Evolutionary conservation across 2,888 invertebrate species (phyloP), one percentile per base, ranked within the genome.

Genomic region (Agriopis marginaria): DNA sequence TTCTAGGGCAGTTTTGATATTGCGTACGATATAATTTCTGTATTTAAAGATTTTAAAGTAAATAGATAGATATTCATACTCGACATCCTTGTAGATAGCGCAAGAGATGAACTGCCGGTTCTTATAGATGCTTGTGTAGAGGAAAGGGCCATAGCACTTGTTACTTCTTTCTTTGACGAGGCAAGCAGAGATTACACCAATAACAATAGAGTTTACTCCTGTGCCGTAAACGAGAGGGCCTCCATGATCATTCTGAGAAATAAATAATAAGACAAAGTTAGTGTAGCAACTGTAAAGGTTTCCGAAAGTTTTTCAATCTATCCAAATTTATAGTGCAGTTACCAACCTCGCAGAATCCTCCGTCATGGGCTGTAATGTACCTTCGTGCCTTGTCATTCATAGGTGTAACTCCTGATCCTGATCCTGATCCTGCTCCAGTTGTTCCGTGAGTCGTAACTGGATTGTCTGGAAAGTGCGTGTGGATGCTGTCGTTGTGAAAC

Each of bases 61-160:
- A 32, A 32, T 32, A 32, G 32, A 32, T 3, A 32, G 23, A 32
- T 39, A 39, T 63, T 83, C 91, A 78, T 80, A 92, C 92, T 91
- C 89, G 0, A 89, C 76, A 53, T 92, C 90, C 72, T 93, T 93
- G 62, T 84, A 90, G 45, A 93, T 88, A 39, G 92, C 85, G 66
- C 92, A 93, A 0, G 90, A 89, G 32, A 93, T 89, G 63, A 92
- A 90, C 76, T 91, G 89, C 9, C 91, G 80, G 70, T 93, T 92
- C 74, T 91, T 92, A 62, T 78, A 93, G 62, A 93, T 73, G 75
- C 91, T 92, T 44, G 92, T 93, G 69, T 92, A 92, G 0, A 93
- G 84, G 81, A 92, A 93, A 0, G 92, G 92, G 0, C 92, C 92
- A 72, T 91, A 90, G 75, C 92, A 93, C 70, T 91, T 90, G 73